Evolutionary conservation across 2,888 invertebrate genomes (phyloP).

Genomic region (Aphidius colemani): DNA sequence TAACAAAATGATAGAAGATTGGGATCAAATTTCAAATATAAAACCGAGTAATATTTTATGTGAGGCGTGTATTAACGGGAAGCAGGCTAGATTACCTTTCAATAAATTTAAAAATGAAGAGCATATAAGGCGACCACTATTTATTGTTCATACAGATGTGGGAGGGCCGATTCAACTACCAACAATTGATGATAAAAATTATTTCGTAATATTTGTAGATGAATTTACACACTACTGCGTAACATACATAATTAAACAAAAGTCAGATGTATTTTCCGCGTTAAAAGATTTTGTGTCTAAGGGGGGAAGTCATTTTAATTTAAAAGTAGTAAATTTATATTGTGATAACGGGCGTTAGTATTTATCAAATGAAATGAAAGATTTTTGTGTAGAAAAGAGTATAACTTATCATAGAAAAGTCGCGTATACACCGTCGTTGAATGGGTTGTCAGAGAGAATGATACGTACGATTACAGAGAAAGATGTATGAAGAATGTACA

Average conservation of each 20-base stretch:
- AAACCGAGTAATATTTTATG: conserved; percentile 38
- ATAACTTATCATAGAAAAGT: conserved; percentile 31
- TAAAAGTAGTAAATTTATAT: conserved; percentile 23
- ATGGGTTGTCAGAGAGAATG: conserved; percentile 53
- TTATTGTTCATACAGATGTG: conserved; percentile 40
- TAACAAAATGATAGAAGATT: conserved; percentile 28
- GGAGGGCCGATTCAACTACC: conserved; percentile 3
- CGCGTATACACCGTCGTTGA: conserved; percentile 50
- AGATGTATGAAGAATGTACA: no score
- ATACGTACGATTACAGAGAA: conserved; percentile 37
- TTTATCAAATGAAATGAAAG: conserved; percentile 23
- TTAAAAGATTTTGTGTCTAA: conserved; percentile 32
- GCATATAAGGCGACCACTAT: conserved; percentile 44
- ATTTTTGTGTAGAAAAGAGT: conserved; percentile 13
- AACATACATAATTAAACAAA: conserved; percentile 24
- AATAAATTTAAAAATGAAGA: conserved; percentile 21
- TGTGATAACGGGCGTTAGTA: conserved; percentile 28
- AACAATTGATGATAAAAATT: conserved; percentile 28
- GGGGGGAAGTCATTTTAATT: conserved; percentile 32
- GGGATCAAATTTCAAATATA: not conserved
- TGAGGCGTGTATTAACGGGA: conserved; percentile 50
- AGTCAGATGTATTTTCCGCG: conserved; percentile 26
- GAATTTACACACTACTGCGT: conserved; percentile 30
- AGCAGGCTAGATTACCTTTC: conserved; percentile 50
- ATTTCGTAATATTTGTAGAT: conserved; percentile 29